phyloP scores from a whole-genome alignment of 2,797 vertebrate genomes.

The Paratrypauchen microcephalus region DNA sequence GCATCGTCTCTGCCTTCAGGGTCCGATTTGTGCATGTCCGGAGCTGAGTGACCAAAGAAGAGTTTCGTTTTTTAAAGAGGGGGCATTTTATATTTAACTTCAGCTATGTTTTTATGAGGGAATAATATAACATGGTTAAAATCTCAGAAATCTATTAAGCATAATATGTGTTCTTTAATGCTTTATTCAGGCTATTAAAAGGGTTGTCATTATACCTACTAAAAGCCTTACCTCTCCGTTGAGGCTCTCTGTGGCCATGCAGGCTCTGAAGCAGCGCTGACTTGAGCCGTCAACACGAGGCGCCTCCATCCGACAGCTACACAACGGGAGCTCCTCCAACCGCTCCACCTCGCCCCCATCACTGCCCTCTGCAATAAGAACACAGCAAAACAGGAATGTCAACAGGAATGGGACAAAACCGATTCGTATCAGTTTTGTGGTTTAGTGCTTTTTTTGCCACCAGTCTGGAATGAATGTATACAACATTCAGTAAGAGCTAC shows the following conservation, averaged over 20 bases:
- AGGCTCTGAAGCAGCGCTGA: constrained; percentile 78
- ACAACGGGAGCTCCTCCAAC: constrained; percentile 88
- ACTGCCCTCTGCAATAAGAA: constrained; percentile 75
- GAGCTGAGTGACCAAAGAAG: constrained; percentile 67
- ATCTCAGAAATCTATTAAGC: too few species aligned
- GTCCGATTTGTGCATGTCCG: constrained; percentile 83
- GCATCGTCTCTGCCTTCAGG: constrained; percentile 90
- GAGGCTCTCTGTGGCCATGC: constrained; percentile 90
- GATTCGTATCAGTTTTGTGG: too few species aligned
- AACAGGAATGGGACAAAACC: neutral
- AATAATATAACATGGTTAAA: too few species aligned
- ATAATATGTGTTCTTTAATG: too few species aligned
- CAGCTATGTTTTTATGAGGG: too few species aligned
- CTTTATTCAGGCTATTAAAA: too few species aligned
- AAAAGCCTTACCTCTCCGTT: constrained; percentile 80
- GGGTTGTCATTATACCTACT: neutral
- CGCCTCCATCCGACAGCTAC: constrained; percentile 93
- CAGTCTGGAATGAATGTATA: too few species aligned
- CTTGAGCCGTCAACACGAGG: constrained; percentile 85
- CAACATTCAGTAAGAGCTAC: too few species aligned
- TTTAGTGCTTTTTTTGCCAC: too few species aligned
- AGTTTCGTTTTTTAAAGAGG: too few species aligned
- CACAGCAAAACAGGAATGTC: neutral
- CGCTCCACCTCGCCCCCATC: constrained; percentile 87
- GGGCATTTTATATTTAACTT: too few species aligned